phyloP scores from a whole-genome alignment of 2,888 invertebrate genomes.

The Andrena chrysosceles region DNA sequence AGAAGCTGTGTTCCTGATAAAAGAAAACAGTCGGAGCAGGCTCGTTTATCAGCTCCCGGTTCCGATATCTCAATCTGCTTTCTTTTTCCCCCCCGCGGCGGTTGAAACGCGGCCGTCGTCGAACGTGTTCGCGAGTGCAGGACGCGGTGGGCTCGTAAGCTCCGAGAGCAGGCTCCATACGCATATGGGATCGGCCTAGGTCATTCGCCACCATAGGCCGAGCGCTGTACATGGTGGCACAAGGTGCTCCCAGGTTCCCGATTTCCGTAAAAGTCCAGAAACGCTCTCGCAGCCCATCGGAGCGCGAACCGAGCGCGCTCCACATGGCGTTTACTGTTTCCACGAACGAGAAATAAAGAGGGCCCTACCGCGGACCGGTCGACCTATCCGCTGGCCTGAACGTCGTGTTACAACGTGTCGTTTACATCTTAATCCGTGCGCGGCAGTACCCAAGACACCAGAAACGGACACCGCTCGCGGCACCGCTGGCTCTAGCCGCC shows the following conservation, averaged over 20 bases:
- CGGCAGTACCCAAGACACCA: not conserved
- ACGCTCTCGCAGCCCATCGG: conserved; percentile 69
- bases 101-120: not conserved
- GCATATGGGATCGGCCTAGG: conserved; percentile 56
- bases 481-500: conserved; percentile 18
- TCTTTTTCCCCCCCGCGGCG: not conserved
- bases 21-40: conserved; percentile 12
- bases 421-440: conserved; percentile 74
- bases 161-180: conserved; percentile 36
- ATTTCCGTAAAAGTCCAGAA: conserved; percentile 81
- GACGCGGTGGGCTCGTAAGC: not conserved
- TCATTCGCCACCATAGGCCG: conserved; percentile 65
- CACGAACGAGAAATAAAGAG: conserved; percentile 69
- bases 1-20: conserved; percentile 27
- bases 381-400: conserved; percentile 36
- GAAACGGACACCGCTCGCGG: conserved; percentile 27
- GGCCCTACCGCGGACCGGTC: conserved; percentile 47
- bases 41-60: conserved; percentile 37
- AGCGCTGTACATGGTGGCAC: conserved; percentile 66
- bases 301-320: conserved; percentile 60
- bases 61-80: conserved; percentile 68
- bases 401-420: conserved; percentile 49
- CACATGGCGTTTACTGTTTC: conserved; percentile 76
- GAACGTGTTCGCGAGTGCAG: conserved; percentile 14
- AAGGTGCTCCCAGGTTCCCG: conserved; percentile 75